Base-by-base conservation (phyloP, 2,888 invertebrate species). In the Troides aeacus region DNA sequence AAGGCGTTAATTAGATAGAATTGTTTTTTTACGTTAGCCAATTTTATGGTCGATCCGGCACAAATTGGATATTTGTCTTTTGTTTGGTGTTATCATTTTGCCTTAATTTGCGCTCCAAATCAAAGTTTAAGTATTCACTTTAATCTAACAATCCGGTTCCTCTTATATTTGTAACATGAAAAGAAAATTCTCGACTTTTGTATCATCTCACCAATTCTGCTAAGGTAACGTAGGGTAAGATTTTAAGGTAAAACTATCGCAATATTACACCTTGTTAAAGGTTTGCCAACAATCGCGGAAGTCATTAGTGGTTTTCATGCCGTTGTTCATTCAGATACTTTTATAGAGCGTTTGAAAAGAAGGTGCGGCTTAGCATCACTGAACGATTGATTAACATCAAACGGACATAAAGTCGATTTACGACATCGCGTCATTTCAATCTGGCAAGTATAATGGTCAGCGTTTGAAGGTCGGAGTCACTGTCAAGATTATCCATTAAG, bases 21-120 rank as follows among this genome's bases (percentile, higher is more conserved):
- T 66, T 58, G 70, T 74, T 74, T 89, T 89, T 88, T 89, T 86
- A 78, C 75, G 71, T 70, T 69, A 73, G 74, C 80, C 86, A 89
- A 90, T 91, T 90, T 88, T 85, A 89, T 88, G 92, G 82, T 84
- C 79, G 83, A 81, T 73, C 85, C 81, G 85, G 84, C 87, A 86
- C 86, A 84, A 86, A 88, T 90, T 84, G 78, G 75, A 73, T 68
- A 72, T 70, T 75, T 76, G 73, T 70, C 72, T 71, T 69, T 73
- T 72, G 66, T 66, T 63, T 59, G 63, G 58, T 68, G 6, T 46
- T 30, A 36, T 56, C 58, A 23, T 17, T 30, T 46, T 58, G 46
- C 8, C 12, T 50, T 5, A 8, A 59, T n/a, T 63, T n/a, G 53
- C n/a, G 0, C n/a, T 6, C 15, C 5, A 18, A 53, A 53, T n/a